Conservation (phyloP, 2,888 invertebrate species). For the Tetragonula carbonaria region DNA sequence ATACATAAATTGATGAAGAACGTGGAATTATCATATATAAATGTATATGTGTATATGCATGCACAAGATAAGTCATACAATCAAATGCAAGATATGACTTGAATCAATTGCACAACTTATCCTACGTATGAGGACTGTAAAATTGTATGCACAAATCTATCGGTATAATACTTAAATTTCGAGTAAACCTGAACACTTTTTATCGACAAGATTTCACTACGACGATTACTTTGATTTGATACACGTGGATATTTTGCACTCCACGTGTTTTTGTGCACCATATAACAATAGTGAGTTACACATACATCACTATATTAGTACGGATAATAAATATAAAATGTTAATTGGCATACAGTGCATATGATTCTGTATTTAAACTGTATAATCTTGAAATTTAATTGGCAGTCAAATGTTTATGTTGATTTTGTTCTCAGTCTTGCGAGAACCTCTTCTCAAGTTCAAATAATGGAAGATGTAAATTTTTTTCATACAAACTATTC, state of each 20-base stretch:
- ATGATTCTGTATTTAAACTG: slow-evolving; percentile 63
- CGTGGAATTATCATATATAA: slow-evolving; percentile 31
- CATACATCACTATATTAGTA: slow-evolving; percentile 67
- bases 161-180: slow-evolving; percentile 41
- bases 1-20: not conserved
- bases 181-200: slow-evolving; percentile 53
- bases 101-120: not conserved
- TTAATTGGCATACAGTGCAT: slow-evolving; percentile 72
- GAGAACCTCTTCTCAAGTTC: slow-evolving; percentile 46
- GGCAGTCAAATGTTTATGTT: slow-evolving; percentile 45
- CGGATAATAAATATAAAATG: slow-evolving; percentile 74
- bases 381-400: slow-evolving; percentile 63
- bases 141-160: slow-evolving; percentile 52
- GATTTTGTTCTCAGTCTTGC: slow-evolving; percentile 52
- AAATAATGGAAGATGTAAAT: slow-evolving; percentile 54
- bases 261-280: slow-evolving; percentile 56
- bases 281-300: slow-evolving; percentile 64
- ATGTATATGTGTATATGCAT: slow-evolving; percentile 31
- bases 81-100: not conserved
- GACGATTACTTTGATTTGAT: slow-evolving; percentile 70
- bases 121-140: slow-evolving; percentile 16
- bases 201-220: slow-evolving; percentile 54
- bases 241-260: slow-evolving; percentile 54
- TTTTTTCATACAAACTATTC: slow-evolving; percentile 46
- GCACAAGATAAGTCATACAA: slow-evolving; percentile 9